Percentiles rank a stretch among this genome's conserved stretches.
These are phyloP conservation scores for Remorina albescens DNA, from an alignment of 2,797 vertebrate species.

Conservation along the genomic window DNA sequence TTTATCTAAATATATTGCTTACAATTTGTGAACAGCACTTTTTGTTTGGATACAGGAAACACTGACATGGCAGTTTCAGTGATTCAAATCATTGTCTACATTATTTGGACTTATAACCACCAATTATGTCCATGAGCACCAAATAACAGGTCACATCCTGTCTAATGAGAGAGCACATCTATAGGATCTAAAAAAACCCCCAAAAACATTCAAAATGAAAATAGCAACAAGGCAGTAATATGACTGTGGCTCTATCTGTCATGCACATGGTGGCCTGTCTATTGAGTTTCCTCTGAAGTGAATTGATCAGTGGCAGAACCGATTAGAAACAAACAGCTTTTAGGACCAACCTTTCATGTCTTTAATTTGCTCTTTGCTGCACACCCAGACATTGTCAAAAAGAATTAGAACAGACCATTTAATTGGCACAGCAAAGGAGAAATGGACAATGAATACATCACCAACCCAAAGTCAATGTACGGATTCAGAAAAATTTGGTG, in stretches of 20 bases:
- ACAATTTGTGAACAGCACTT: too few species aligned
- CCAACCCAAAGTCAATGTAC: slow-evolving; percentile 32
- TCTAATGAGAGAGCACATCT: slow-evolving; percentile 46
- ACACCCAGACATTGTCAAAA: slow-evolving; percentile 47
- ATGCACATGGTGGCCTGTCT: slow-evolving; percentile 72
- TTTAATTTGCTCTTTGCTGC: slow-evolving; percentile 56
- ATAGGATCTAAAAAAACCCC: too few species aligned
- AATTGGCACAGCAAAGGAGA: slow-evolving; percentile 39
- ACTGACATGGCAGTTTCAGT: background rate
- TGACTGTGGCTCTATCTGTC: slow-evolving; percentile 52
- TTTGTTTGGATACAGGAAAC: background rate
- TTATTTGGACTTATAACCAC: slow-evolving; percentile 14
- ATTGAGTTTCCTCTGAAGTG: slow-evolving; percentile 64
- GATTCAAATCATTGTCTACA: slow-evolving; percentile 3
- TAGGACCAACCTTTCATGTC: slow-evolving; percentile 58
- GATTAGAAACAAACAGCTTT: slow-evolving; percentile 74
- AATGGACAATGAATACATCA: slow-evolving; percentile 49
- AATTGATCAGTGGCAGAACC: slow-evolving; percentile 69
- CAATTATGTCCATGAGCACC: slow-evolving; percentile 4
- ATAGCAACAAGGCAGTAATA: slow-evolving; percentile 70
- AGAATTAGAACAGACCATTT: slow-evolving; percentile 60
- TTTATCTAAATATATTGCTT: background rate
- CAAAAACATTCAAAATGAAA: slow-evolving; percentile 46
- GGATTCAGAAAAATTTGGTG: slow-evolving; percentile 26
- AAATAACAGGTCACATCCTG: slow-evolving; percentile 49